Evolutionary conservation across 2,888 invertebrate species (phyloP).

Genomic region (Sarcophaga subvicina): DNA sequence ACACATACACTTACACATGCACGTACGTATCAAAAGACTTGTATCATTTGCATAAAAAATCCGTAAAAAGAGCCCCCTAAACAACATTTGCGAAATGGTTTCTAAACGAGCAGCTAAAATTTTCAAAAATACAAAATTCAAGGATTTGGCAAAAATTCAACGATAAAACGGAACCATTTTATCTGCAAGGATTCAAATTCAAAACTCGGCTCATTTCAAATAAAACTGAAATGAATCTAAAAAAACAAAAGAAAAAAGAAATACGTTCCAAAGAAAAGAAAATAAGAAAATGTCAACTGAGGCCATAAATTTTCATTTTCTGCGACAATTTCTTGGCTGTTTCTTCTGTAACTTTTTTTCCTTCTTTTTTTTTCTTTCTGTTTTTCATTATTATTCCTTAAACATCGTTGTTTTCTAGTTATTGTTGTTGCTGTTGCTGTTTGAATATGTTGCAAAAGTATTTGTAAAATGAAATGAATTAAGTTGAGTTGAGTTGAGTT

Average conservation of each 20-base stretch:
- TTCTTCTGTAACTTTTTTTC: slow-evolving; percentile 70
- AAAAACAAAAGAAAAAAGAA: slow-evolving; percentile 37
- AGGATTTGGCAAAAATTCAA: slow-evolving; percentile 71
- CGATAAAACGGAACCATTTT: slow-evolving; percentile 69
- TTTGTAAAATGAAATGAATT: neutral
- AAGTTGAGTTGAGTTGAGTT: neutral
- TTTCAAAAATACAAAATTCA: slow-evolving; percentile 57
- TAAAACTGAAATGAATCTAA: slow-evolving; percentile 10
- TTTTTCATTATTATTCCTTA: neutral
- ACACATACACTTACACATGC: no score
- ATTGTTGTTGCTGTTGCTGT: neutral
- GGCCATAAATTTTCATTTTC: slow-evolving; percentile 67
- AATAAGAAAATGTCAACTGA: slow-evolving; percentile 68
- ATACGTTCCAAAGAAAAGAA: slow-evolving; percentile 20
- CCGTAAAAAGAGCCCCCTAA: slow-evolving; percentile 54
- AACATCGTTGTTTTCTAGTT: neutral
- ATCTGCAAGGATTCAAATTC: slow-evolving; percentile 69
- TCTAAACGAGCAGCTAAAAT: slow-evolving; percentile 31
- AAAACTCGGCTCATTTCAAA: slow-evolving; percentile 57
- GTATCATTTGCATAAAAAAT: slow-evolving; percentile 68
- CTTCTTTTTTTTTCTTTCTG: neutral
- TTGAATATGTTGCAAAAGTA: slow-evolving; percentile 18
- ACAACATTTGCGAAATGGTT: slow-evolving; percentile 53
- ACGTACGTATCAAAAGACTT: neutral
- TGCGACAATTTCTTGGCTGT: slow-evolving; percentile 77